Evolutionary conservation across 64 coral and sea anemone genomes (phyloP).

Genomic region (Actinia tenebrosa): DNA sequence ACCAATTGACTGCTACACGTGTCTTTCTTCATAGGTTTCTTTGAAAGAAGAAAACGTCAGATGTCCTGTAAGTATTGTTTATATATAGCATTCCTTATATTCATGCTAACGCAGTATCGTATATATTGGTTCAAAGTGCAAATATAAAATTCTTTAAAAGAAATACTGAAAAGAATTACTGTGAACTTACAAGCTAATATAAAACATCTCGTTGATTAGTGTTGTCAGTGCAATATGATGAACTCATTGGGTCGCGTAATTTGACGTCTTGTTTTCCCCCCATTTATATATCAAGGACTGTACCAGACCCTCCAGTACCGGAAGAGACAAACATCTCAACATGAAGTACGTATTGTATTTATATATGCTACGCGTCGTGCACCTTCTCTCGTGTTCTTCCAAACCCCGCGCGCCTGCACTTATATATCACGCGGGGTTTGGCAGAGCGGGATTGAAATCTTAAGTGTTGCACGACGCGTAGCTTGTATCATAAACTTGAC

Average conservation of each 20-base stretch:
- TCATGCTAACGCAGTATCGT: not conserved
- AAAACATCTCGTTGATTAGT: not conserved
- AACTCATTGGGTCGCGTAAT: no score
- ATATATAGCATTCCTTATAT: not conserved
- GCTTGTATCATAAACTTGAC: no score
- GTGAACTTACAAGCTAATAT: not conserved
- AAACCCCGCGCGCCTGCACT: not conserved
- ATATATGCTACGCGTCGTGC: no score
- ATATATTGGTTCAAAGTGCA: not conserved
- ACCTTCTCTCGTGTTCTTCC: no score
- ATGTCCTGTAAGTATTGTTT: not conserved
- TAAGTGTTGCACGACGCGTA: no score
- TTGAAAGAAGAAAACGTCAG: not conserved
- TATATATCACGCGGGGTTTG: not conserved
- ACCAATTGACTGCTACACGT: not conserved
- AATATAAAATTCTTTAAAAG: no score
- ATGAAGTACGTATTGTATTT: not conserved
- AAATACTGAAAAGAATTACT: no score
- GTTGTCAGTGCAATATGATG: not conserved
- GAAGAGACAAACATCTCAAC: not conserved
- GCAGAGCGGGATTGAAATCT: no score
- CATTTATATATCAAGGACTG: not conserved
- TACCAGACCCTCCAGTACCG: slow-evolving; percentile 3
- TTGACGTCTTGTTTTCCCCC: not conserved
- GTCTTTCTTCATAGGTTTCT: not conserved